Percentiles rank a stretch among this genome's conserved stretches.
Evolutionary conservation across 1,140 invertebrate genomes (phyloP).

Genomic region (Asbolus verrucosus): DNA sequence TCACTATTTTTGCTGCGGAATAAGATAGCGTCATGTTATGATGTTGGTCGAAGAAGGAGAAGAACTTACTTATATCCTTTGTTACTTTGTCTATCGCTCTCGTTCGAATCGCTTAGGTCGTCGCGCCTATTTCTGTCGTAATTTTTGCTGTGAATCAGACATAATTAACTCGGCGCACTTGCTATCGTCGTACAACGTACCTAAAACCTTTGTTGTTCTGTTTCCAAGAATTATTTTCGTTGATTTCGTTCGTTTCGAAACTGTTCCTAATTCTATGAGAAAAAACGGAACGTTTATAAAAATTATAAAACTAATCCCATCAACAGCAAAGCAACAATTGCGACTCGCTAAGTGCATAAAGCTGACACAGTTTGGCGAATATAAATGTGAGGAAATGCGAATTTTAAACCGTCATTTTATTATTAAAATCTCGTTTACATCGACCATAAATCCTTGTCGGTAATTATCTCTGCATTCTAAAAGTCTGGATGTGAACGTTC

Average conservation of each 20-base stretch:
- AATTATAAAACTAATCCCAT: neutral
- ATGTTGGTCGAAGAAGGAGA: neutral
- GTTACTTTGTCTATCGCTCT: conserved; percentile 14
- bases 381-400: too few relatives aligned
- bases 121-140: conserved; percentile 18
- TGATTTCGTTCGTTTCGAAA: conserved; percentile 49
- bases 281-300: neutral
- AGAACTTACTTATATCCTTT: conserved; percentile 9
- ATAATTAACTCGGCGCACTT: conserved; percentile 19
- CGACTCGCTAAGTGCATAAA: too few relatives aligned
- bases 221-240: conserved; percentile 54
- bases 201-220: conserved; percentile 56
- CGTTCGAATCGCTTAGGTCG: conserved; percentile 11
- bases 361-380: too few relatives aligned
- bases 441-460: too few relatives aligned
- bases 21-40: neutral
- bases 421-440: too few relatives aligned
- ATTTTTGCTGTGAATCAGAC: conserved; percentile 40
- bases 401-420: too few relatives aligned
- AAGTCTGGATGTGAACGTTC: too few relatives aligned
- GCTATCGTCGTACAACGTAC: too few relatives aligned
- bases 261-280: conserved; percentile 48
- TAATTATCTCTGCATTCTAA: too few relatives aligned
- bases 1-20: conserved; percentile 16
- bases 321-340: neutral